Base-by-base conservation (phyloP, 2,888 invertebrate genomes). In the Bimastos eiseni region DNA sequence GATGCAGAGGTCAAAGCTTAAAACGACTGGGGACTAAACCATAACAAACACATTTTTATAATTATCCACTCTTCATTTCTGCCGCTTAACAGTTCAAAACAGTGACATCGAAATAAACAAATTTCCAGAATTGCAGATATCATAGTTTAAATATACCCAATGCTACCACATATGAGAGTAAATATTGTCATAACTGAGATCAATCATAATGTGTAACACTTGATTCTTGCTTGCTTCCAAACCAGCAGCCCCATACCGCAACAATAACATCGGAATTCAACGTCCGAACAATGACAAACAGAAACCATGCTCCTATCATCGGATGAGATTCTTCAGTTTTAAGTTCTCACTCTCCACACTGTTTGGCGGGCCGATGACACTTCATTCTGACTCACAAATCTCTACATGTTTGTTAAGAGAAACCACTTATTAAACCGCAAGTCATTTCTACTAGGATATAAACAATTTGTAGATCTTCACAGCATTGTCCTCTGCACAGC, bases 401-500 rank as follows among this genome's bases (percentile, higher is more conserved):
- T 84, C 55, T 30, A 8, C n/a, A n/a, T 70, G 30, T n/a, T 70
- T n/a, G 30, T 70, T 70, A n/a, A 33, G 3, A 86, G 24, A 86
- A 37, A 15, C 15, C 15, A 33, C 24, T 86, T 34, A 86, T 86
- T 30, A 36, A 86, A 34, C 24, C 24, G 24, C 86, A 36, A 86
- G 37, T 0, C 5, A 86, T 36, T n/a, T 86, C 36, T 86, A 19
- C n/a, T 86, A 84, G 41, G 44, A 89, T 24, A 49, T 84, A 36
- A 37, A 17, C 34, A 94, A 93, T 88, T 93, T 92, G 90, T 92
- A 94, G 33, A 95, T 93, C 92, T 93, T 94, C 38, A 95, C 94
- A 83, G 93, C 90, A 91, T 94, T 93, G 92, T 95, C 95, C 24
- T 92, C 91, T 30, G 94, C 93, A 93, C 94, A 94, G 91, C 94